Evolutionary conservation across 2,113 vertebrate species (phyloP).

Genomic region (Nestor notabilis): DNA sequence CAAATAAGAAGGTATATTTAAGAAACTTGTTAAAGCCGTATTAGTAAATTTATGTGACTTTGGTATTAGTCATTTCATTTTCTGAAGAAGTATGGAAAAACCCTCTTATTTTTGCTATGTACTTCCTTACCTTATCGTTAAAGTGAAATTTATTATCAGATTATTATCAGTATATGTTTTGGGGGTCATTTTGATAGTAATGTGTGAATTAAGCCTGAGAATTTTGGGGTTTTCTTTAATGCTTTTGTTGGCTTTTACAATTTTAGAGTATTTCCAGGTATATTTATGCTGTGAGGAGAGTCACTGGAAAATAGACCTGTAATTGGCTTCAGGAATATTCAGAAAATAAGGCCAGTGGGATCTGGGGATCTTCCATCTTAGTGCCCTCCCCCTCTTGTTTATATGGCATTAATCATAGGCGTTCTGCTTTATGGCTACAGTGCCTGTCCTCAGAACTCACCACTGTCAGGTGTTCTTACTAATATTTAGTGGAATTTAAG

Average conservation of each 20-base stretch:
- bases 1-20: background rate
- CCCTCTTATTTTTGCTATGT: background rate
- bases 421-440: background rate
- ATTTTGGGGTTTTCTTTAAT: background rate
- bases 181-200: background rate
- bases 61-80: background rate
- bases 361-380: background rate
- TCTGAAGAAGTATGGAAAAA: background rate
- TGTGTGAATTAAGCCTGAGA: background rate
- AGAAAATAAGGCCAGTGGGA: slow-evolving; percentile 15
- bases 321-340: background rate
- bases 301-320: background rate
- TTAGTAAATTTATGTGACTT: background rate
- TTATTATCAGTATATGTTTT: background rate
- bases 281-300: background rate
- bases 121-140: background rate
- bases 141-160: background rate
- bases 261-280: background rate
- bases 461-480: background rate
- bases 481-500: background rate
- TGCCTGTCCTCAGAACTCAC: background rate
- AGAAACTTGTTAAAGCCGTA: background rate
- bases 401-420: background rate
- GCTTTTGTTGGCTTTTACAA: background rate
- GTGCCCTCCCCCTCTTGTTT: background rate